Base-by-base conservation (phyloP, 2,888 invertebrate genomes). In the Teinopalpus imperialis region DNA sequence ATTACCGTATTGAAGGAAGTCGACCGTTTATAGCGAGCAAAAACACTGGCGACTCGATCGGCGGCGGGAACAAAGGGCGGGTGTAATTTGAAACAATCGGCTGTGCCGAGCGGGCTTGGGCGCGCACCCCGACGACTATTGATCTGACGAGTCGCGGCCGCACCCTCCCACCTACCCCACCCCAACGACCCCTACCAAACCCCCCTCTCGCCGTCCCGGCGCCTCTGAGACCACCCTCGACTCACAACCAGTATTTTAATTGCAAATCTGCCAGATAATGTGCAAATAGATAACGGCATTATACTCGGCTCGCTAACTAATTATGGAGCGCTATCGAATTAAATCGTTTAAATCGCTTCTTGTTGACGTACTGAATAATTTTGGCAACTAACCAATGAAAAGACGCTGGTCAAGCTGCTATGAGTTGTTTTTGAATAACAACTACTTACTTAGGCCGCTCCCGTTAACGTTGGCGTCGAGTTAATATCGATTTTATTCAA, bases 261-360 rank as follows among this genome's bases (percentile, higher is more conserved):
- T 88, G 88, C 85, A 87, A 87, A 88, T 88, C 86, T 85, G 81
- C 83, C 78, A 85, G 88, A 86, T 87, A 86, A 88, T 86, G 85
- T 80, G 82, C 82, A 87, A 88, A 88, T 86, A 87, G 86, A 87
- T 87, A 88, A 85, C 82, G 72, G 78, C 69, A 83, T 88, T 86
- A 85, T 81, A 81, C 80, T 77, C 72, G 63, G 69, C 78, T 81
- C 74, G 79, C 76, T 81, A 75, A 83, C 81, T 85, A 78, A 83
- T 85, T 81, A 82, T 78, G 68, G 73, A 73, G 69, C 67, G 69
- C 71, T 75, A 81, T 80, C 68, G 64, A 74, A 73, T 80, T 71
- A 72, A 48, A 51, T 49, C 39, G 44, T 16, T 44, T 42, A 34
- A 7, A 27, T 39, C 37, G n/a, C 21, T 40, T 39, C 35, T 44